These are phyloP conservation scores for Petrolisthes cinctipes DNA, from an alignment of 2,888 invertebrate genomes.

Conservation along the genomic window DNA sequence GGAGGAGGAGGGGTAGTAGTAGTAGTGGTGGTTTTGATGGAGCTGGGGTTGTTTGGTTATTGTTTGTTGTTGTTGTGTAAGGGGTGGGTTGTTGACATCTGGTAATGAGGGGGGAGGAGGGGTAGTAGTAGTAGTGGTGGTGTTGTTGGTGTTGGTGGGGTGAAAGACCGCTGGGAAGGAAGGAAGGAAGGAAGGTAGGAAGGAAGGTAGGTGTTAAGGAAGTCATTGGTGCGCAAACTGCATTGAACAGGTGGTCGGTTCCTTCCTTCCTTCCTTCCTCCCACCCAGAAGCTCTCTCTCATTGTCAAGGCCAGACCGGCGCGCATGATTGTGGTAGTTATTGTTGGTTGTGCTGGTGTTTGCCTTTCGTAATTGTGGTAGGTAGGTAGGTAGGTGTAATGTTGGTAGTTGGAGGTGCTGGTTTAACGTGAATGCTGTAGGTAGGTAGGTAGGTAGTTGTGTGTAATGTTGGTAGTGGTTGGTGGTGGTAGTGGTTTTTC, in stretches of 20 bases:
- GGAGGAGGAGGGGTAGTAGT: not conserved
- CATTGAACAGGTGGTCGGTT: conserved; percentile 1
- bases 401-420: not conserved
- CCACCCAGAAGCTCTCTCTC: not conserved
- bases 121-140: not conserved
- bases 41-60: too few species aligned
- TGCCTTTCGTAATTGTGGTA: not conserved
- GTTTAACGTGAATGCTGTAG: too few species aligned
- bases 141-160: not conserved
- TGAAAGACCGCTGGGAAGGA: not conserved
- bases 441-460: too few species aligned
- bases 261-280: too few species aligned
- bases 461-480: too few species aligned
- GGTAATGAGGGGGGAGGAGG: not conserved
- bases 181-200: not conserved
- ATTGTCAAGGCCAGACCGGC: not conserved
- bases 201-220: not conserved
- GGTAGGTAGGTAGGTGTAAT: not conserved
- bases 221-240: conserved; percentile 5
- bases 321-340: not conserved
- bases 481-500: too few species aligned
- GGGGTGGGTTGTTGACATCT: too few species aligned
- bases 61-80: too few species aligned
- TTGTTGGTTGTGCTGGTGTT: not conserved
- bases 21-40: not conserved